Evolutionary conservation across 2,113 vertebrate species (phyloP).

Genomic region (Petrocephalus microphthalmus): DNA sequence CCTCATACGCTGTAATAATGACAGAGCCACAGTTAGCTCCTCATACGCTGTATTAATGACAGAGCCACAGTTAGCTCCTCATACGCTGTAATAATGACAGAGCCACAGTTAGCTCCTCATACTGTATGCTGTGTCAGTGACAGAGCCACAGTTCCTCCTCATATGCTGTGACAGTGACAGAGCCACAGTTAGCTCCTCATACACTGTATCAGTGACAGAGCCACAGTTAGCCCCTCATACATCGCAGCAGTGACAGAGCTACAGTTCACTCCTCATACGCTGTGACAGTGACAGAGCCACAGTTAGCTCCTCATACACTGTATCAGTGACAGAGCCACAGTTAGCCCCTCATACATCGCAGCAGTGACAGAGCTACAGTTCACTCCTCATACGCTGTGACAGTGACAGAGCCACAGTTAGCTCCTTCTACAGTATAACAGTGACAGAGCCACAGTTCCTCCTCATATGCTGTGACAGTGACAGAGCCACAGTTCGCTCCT

Average conservation of each 20-base stretch:
- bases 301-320: not conserved
- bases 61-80: no score
- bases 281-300: not conserved
- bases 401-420: not conserved
- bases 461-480: not conserved
- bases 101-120: no score
- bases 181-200: slow-evolving; percentile 12
- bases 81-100: no score
- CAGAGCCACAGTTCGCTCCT: not conserved
- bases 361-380: not conserved
- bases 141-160: no score
- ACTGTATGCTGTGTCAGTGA: no score
- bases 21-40: no score
- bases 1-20: no score
- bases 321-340: not conserved
- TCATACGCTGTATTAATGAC: no score
- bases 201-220: not conserved
- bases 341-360: not conserved
- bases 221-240: not conserved
- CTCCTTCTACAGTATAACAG: not conserved
- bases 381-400: not conserved
- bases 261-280: not conserved
- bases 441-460: not conserved
- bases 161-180: not conserved
- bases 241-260: not conserved